Conservation (phyloP, 2,113 vertebrate genomes). For the Misgurnus mizolepis region DNA sequence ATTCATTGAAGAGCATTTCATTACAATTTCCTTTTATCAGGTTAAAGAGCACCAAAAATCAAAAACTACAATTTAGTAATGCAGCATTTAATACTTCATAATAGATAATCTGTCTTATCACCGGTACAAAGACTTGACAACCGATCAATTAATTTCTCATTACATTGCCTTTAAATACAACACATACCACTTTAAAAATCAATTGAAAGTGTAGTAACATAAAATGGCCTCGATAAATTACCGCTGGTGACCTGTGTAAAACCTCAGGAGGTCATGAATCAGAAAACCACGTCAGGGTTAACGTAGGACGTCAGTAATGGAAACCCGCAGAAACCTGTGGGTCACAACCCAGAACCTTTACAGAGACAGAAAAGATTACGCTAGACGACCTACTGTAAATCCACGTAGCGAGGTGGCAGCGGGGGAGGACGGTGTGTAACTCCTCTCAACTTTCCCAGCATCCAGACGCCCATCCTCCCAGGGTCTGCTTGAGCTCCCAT, state of each 20-base stretch:
- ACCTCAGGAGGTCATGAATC: slow-evolving; percentile 73
- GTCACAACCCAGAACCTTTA: slow-evolving; percentile 73
- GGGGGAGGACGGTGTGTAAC: slow-evolving; percentile 63
- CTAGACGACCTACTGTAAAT: slow-evolving; percentile 77
- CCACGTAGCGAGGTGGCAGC: slow-evolving; percentile 62
- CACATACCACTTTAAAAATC: slow-evolving; percentile 78
- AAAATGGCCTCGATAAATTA: slow-evolving; percentile 77
- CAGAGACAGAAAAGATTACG: slow-evolving; percentile 76
- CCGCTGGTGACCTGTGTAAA: slow-evolving; percentile 72
- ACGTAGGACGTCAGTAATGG: slow-evolving; percentile 74
- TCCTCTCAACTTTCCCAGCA: slow-evolving; percentile 76
- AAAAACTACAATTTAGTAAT: slow-evolving; percentile 33
- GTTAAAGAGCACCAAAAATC: slow-evolving; percentile 40
- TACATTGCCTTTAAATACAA: slow-evolving; percentile 70
- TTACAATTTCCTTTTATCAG: not conserved
- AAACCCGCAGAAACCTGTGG: slow-evolving; percentile 73
- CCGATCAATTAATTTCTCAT: slow-evolving; percentile 64
- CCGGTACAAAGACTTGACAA: slow-evolving; percentile 53
- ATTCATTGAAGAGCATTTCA: not conserved
- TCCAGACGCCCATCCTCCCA: slow-evolving; percentile 79
- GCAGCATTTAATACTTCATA: slow-evolving; percentile 44
- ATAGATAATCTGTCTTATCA: slow-evolving; percentile 47
- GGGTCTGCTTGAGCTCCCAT: slow-evolving; percentile 81
- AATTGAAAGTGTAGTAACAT: slow-evolving; percentile 71
- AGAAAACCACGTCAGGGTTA: slow-evolving; percentile 71